A percentile compares a stretch with the other conserved stretches of the same genome.
These are phyloP conservation scores for Myoxocephalus aenaeus DNA, from an alignment of 2,797 vertebrate genomes.

Conservation along the genomic window DNA sequence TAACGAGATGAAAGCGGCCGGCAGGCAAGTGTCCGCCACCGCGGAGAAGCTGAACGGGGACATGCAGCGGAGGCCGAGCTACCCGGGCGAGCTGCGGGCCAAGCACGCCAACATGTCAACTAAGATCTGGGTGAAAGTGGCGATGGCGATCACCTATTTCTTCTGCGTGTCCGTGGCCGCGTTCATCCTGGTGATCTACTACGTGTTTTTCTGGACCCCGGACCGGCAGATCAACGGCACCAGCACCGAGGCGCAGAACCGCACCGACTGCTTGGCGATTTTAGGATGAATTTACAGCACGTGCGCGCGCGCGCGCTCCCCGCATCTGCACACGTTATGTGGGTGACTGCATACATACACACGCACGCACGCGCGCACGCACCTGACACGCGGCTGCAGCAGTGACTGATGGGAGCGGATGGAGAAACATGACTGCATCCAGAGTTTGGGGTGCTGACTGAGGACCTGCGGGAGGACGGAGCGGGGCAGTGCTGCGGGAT, in stretches of 20 bases:
- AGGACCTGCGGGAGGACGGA: slow-evolving; percentile 39
- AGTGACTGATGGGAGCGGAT: slow-evolving; percentile 11
- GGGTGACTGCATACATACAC: slow-evolving; percentile 33
- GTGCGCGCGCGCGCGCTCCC: neutral
- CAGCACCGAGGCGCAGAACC: slow-evolving; percentile 51
- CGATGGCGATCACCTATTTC: slow-evolving; percentile 90
- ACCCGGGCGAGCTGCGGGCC: slow-evolving; percentile 85
- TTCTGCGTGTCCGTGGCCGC: slow-evolving; percentile 90
- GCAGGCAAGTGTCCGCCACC: slow-evolving; percentile 47
- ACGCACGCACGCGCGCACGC: slow-evolving; percentile 14
- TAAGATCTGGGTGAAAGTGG: slow-evolving; percentile 90
- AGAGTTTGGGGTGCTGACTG: slow-evolving; percentile 54
- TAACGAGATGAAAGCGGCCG: slow-evolving; percentile 74
- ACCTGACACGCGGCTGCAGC: slow-evolving; percentile 48
- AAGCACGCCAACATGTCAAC: slow-evolving; percentile 83
- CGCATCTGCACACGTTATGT: slow-evolving; percentile 4
- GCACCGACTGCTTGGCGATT: slow-evolving; percentile 54
- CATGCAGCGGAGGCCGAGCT: slow-evolving; percentile 83
- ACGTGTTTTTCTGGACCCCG: slow-evolving; percentile 89
- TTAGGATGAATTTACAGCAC: slow-evolving; percentile 51
- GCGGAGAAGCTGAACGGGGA: slow-evolving; percentile 78
- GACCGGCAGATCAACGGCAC: slow-evolving; percentile 58
- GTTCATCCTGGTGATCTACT: slow-evolving; percentile 90
- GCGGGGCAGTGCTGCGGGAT: slow-evolving; percentile 28
- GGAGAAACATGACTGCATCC: slow-evolving; percentile 30